Evolutionary conservation across 1,140 invertebrate genomes (phyloP), one percentile per base, ranked within the genome.

Genomic region (Helicoverpa zea): DNA sequence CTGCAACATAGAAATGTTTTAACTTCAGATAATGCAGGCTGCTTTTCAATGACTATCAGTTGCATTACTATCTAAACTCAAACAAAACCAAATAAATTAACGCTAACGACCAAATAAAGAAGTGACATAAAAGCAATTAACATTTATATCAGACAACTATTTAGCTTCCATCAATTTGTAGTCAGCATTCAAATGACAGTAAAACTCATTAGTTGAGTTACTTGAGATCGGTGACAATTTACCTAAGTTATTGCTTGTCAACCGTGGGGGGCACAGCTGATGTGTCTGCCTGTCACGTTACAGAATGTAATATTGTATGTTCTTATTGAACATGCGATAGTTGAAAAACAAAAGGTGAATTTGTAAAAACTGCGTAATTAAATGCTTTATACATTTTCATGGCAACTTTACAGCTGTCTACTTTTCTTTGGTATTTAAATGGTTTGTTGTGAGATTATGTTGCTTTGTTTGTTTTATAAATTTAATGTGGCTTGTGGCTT

Each of bases 191-290:
- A 72, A 72, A 72, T 72, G 68, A 54, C 68, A 30, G 18, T 52
- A 72, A 72, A 72, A 72, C 49, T 72, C 68, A 51, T 54, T 72
- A 52, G 12, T 30, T 18, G n/a, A 49, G 64, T 49, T 49, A 51
- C 30, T 70, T n/a, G 12, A 29, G 68, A 72, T 72, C 49, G 68
- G 30, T 72, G 68, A 51, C 68, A 72, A 52, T 72, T 72, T 30
- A 30, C 49, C 10, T 14, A 51, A 72, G 49, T 72, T 54, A 68
- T 68, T 49, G 64, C 47, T 49, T 4, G 52, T 10, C 5, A 12
- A n/a, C 43, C 4, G 68, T 72, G 30, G 68, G 68, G 68, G 68
- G 68, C 23, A 52, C 68, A 72, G 68, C 11, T 72, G 68, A 52
- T 16, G 23, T 23, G 23, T 23, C 23, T 10, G 14, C 16, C 68